Conservation (phyloP, 2,888 invertebrate genomes). For the Drosophila prolongata region DNA sequence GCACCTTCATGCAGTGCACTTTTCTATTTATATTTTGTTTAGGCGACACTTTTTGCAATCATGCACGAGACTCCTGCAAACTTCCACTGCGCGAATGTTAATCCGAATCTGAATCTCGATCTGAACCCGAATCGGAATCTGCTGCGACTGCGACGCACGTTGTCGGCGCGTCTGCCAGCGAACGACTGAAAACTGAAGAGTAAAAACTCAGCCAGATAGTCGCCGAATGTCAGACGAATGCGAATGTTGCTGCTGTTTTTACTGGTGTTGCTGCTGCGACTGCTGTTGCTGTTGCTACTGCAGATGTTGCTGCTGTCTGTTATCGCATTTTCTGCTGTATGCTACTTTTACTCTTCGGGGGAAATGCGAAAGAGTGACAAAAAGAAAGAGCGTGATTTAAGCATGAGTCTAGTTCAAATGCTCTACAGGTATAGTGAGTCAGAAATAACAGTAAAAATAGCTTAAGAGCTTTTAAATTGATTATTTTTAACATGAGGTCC, state of each 20-base stretch:
- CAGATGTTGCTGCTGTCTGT: constrained; percentile 25
- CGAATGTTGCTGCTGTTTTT: constrained; percentile 24
- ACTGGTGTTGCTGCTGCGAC: constrained; percentile 1
- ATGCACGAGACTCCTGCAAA: constrained; percentile 31
- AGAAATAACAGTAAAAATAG: too few species aligned
- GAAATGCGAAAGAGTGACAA: constrained; percentile 32
- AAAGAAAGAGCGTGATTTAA: not conserved
- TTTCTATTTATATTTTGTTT: constrained; percentile 4
- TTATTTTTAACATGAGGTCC: too few species aligned
- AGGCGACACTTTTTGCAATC: constrained; percentile 37
- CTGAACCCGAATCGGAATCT: constrained; percentile 27
- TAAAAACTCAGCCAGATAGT: constrained; percentile 58
- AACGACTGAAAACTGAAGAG: constrained; percentile 44
- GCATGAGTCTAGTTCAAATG: constrained; percentile 1
- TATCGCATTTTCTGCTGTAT: constrained; percentile 21
- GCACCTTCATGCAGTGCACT: constrained; percentile 27
- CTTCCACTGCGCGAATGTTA: constrained; percentile 13
- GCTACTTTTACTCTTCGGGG: constrained; percentile 28
- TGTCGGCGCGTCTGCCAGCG: constrained; percentile 40
- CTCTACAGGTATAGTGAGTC: constrained; percentile 17
- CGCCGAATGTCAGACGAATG: constrained; percentile 53
- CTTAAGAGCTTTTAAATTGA: too few species aligned
- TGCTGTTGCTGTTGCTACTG: constrained; percentile 9
- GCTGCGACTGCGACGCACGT: constrained; percentile 34
- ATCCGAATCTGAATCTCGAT: constrained; percentile 13